A percentile compares a stretch with the other conserved stretches of the same genome.
Conservation (phyloP, 53 echinoderm and acorn worm genomes). For the Luidia sarsii region DNA sequence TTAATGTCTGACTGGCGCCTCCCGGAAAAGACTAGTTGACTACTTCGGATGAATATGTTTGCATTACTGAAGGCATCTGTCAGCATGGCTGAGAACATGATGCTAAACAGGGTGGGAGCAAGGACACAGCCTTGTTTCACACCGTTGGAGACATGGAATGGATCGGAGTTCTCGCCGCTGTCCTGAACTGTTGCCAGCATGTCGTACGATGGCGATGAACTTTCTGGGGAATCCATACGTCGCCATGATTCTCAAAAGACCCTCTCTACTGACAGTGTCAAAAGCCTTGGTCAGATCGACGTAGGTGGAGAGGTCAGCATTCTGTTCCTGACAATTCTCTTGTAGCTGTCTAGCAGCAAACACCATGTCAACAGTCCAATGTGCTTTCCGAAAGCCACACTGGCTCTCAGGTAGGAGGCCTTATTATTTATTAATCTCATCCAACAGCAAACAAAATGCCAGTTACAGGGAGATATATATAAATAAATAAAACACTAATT, state of each 20-base stretch:
- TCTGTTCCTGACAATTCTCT: conserved; percentile 6
- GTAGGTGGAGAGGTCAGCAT: not conserved
- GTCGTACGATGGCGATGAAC: conserved; percentile 39
- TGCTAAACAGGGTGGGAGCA: conserved; percentile 36
- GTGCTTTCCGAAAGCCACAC: conserved; percentile 6
- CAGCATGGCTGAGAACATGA: not conserved
- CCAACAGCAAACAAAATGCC: too few species aligned
- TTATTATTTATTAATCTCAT: too few species aligned
- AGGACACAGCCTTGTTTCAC: conserved; percentile 70
- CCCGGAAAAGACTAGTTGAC: too few species aligned
- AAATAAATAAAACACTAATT: too few species aligned
- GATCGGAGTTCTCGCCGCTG: too few species aligned
- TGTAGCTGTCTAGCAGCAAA: not conserved
- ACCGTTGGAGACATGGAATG: conserved; percentile 56
- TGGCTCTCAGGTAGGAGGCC: conserved; percentile 28
- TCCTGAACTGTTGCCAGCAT: too few species aligned
- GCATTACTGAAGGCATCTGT: not conserved
- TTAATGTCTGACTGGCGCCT: not conserved
- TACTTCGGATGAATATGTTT: not conserved
- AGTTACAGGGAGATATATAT: too few species aligned
- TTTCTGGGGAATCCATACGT: conserved; percentile 50
- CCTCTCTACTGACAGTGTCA: conserved; percentile 48
- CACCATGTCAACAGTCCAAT: not conserved
- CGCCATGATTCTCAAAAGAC: conserved; percentile 28
- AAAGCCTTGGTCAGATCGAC: conserved; percentile 52